Percentiles rank a stretch among this genome's conserved stretches.
These are phyloP conservation scores for Spheniscus mendiculus DNA, from an alignment of 2,113 vertebrate genomes.

Conservation along the genomic window DNA sequence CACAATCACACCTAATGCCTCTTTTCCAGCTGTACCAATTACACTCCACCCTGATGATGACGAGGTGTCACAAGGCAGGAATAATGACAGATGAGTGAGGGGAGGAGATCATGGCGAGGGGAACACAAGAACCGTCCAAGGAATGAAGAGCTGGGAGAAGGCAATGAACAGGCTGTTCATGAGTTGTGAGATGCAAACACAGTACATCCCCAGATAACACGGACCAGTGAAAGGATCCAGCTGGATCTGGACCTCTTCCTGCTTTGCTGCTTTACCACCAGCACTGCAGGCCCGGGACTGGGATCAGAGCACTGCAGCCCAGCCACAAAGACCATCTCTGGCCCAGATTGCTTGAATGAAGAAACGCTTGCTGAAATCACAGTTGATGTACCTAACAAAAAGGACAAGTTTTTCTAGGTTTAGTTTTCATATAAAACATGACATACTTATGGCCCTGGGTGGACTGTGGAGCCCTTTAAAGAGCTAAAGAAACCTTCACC, in stretches of 20 bases:
- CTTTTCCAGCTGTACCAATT: conserved; percentile 36
- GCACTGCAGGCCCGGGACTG: not conserved
- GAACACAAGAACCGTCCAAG: not conserved
- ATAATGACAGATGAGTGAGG: not conserved
- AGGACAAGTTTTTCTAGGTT: not conserved
- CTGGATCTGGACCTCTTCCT: not conserved
- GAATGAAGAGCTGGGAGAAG: not conserved
- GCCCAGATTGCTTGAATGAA: not conserved
- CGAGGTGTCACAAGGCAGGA: not conserved
- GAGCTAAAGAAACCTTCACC: not conserved
- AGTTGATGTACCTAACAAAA: not conserved
- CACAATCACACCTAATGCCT: not conserved
- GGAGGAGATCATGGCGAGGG: not conserved
- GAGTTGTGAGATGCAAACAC: not conserved
- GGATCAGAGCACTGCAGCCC: not conserved
- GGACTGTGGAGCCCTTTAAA: not conserved
- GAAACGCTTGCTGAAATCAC: fast-evolving
- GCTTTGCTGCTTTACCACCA: not conserved
- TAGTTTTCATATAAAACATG: not conserved
- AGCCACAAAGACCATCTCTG: not conserved
- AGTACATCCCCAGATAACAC: not conserved
- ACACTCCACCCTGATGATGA: not conserved
- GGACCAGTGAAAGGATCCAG: not conserved
- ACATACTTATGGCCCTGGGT: not conserved
- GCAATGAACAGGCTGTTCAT: not conserved